phyloP scores from a whole-genome alignment of 2,113 vertebrate species.

The Notarius quadriscutis region DNA sequence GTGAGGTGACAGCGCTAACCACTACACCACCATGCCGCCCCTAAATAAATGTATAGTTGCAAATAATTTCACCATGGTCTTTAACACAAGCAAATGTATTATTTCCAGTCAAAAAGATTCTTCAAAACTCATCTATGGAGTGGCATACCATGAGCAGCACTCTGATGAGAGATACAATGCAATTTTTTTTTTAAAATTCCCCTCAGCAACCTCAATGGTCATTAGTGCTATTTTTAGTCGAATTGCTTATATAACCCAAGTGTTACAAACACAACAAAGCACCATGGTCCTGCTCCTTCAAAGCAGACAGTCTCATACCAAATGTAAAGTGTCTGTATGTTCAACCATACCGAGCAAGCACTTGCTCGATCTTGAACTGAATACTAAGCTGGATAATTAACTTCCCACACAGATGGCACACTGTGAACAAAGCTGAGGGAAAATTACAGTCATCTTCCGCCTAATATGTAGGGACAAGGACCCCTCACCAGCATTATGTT shows the following conservation, averaged over 20 bases:
- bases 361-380: constrained; percentile 8
- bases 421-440: constrained; percentile 28
- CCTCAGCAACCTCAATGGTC: background rate
- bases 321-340: background rate
- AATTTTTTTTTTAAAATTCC: background rate
- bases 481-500: background rate
- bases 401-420: constrained; percentile 52
- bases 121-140: background rate
- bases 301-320: background rate
- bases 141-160: background rate
- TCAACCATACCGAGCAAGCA: background rate
- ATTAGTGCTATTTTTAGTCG: constrained; percentile 12
- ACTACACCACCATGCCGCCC: no score
- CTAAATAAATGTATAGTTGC: background rate
- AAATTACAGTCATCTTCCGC: constrained; percentile 53
- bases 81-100: background rate
- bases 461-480: constrained; percentile 31
- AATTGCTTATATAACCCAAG: constrained; percentile 12
- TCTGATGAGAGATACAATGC: background rate
- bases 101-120: background rate
- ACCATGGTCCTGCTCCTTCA: background rate
- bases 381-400: constrained; percentile 50
- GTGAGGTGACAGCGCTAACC: no score
- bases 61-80: background rate
- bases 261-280: constrained; percentile 17